Conservation (phyloP, 2,113 vertebrate species). For the Cisticola juncidis region DNA sequence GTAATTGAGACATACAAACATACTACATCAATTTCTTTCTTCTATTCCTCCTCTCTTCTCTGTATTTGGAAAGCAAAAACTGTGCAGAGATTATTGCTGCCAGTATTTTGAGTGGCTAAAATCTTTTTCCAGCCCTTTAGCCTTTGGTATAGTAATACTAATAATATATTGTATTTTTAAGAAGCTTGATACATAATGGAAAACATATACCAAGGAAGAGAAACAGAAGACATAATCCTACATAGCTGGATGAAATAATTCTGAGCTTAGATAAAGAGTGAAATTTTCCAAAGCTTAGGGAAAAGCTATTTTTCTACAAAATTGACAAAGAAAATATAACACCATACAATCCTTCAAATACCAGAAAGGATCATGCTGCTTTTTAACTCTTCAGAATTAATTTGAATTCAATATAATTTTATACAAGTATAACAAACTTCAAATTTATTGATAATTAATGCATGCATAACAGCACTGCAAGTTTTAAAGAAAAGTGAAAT, state of each 20-base stretch:
- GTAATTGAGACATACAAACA: fast-evolving
- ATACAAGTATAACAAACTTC: not conserved
- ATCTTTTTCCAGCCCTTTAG: fast-evolving
- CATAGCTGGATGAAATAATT: not conserved
- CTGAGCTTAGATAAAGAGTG: not conserved
- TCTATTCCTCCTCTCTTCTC: not conserved
- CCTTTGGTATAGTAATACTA: not conserved
- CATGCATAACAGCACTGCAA: not conserved
- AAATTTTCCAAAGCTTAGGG: not conserved
- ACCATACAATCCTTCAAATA: not conserved
- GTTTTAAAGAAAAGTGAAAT: not conserved
- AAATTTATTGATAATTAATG: not conserved
- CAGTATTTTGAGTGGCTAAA: not conserved
- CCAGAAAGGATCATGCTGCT: not conserved
- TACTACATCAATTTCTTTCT: not conserved
- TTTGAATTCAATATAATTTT: not conserved
- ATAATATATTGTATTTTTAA: not conserved
- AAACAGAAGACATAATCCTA: not conserved
- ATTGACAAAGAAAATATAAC: not conserved
- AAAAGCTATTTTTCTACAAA: not conserved
- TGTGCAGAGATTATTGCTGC: not conserved
- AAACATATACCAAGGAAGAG: not conserved
- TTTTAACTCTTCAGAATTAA: not conserved
- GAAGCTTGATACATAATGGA: not conserved
- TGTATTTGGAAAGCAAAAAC: not conserved